Evolutionary conservation across 64 coral and sea anemone species (phyloP).

Genomic region (Pocillopora verrucosa): DNA sequence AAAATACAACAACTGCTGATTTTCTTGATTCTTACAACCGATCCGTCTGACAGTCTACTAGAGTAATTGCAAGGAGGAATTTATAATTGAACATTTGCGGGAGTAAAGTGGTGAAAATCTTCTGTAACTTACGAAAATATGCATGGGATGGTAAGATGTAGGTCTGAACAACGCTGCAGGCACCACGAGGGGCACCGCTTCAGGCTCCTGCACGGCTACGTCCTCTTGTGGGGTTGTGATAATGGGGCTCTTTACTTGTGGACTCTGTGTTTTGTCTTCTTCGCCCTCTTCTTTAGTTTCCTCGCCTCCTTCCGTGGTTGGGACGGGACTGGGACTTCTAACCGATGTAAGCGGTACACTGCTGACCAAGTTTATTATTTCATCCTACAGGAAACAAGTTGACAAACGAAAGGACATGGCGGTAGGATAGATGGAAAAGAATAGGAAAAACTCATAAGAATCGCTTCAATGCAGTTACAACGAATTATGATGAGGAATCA

Average conservation of each 20-base stretch:
- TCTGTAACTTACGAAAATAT: constrained; percentile 84
- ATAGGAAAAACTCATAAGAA: too few relatives aligned
- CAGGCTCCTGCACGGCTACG: constrained; percentile 55
- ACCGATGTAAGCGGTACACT: constrained; percentile 34
- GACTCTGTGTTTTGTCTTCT: constrained; percentile 1
- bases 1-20: too few relatives aligned
- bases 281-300: constrained; percentile 39
- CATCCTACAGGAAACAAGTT: constrained; percentile 55
- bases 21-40: too few relatives aligned
- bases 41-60: too few relatives aligned
- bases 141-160: constrained; percentile 77
- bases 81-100: too few relatives aligned
- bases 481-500: too few relatives aligned
- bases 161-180: constrained; percentile 79
- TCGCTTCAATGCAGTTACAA: too few relatives aligned
- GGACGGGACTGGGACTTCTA: constrained; percentile 44
- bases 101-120: background rate
- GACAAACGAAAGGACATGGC: background rate
- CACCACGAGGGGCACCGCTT: constrained; percentile 86
- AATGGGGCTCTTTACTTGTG: constrained; percentile 28
- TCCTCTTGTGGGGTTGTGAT: constrained; percentile 64
- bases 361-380: constrained; percentile 71
- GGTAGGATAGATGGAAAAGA: background rate
- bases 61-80: too few relatives aligned
- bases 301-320: constrained; percentile 51